Evolutionary conservation across 2,113 vertebrate genomes (phyloP), one percentile per base, ranked within the genome.

Genomic region (Megatriorchis doriae): DNA sequence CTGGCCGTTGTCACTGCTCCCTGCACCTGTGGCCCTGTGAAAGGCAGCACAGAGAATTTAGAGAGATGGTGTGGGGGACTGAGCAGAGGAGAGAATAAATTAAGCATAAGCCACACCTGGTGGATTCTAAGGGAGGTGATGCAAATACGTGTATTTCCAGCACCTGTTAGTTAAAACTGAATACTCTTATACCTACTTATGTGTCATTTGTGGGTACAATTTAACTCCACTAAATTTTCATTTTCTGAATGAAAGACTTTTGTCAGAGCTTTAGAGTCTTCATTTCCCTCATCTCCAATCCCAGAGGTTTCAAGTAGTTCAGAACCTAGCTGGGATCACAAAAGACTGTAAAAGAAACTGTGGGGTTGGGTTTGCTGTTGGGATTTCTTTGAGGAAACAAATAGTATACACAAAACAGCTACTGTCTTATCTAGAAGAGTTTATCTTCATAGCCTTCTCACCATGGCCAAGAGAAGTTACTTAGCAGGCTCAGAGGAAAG

Each of bases 241-340:
- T 74, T 82, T 86, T 86, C 40, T 59, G 12, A 81, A 55, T 34
- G 18, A 79, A 86, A 68, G 0, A 31, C 2, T 56, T 85, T 26
- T 62, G 7, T 32, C 25, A 56, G 42, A 21, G 36, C 16, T 91
- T 85, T 17, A 53, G 10, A 47, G 6, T 47, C 34, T 73, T 78
- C 0, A 0, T 58, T 88, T 81, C 17, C 31, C 5, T 11, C 5
- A 53, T 79, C n/a, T 82, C 15, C 31, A 68, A 0, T 27, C 48
- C 25, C 48, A 68, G 48, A 86, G 17, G 19, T 78, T 86, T 70
- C 55, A 71, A 63, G n/a, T 19, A 65, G 32, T 82, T 86, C 61
- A 79, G n/a, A 89, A 67, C 9, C 10, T 25, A 45, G 6, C 18
- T 59, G 25, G 20, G n/a, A 55, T 78, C 31, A 74, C 20, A 65